Evolutionary conservation across 2,113 vertebrate genomes (phyloP), one percentile per base, ranked within the genome.

Genomic region (Felis chaus): DNA sequence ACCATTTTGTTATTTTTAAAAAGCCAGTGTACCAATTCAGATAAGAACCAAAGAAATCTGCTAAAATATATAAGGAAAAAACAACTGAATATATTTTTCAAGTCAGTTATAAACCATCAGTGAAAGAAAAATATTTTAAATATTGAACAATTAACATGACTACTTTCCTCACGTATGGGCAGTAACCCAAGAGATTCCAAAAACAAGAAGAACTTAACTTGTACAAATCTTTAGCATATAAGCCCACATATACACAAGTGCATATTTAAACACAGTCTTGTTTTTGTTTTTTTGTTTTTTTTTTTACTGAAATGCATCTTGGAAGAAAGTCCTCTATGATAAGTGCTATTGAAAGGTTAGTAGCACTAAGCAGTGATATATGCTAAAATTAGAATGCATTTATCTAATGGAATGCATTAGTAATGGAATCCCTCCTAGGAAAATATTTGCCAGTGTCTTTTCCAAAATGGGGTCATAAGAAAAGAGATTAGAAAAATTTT

Each of bases 401-500:
- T 63, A 36, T n/a, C n/a, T n/a, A n/a, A n/a, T n/a, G n/a, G n/a
- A n/a, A n/a, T n/a, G n/a, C n/a, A n/a, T n/a, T n/a, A n/a, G 23
- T 45, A 50, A 27, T 53, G 25, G 36, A 91, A 48, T 92, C 41
- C 63, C 79, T 50, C 13, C 21, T 2, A 80, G 31, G n/a, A 86
- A 95, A 96, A 33, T n/a, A 91, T 82, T 55, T 79, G 10, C 36
- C n/a, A 94, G 33, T 5, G 21, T 94, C 23, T 82, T 91, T 76
- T 91, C 39, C 92, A 94, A 95, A 69, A 81, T 8, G 19, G 65
- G 94, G 63, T 87, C 74, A 45, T 57, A 65, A 83, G 53, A 83
- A 94, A 96, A 50, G 68, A 91, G 86, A 94, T 85, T 73, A 94
- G 94, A 96, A 63, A 95, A 92, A 95, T 87, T 90, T 97, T 97